Evolutionary conservation across 2,797 vertebrate species (phyloP).

Genomic region (Sitta carolinensis): DNA sequence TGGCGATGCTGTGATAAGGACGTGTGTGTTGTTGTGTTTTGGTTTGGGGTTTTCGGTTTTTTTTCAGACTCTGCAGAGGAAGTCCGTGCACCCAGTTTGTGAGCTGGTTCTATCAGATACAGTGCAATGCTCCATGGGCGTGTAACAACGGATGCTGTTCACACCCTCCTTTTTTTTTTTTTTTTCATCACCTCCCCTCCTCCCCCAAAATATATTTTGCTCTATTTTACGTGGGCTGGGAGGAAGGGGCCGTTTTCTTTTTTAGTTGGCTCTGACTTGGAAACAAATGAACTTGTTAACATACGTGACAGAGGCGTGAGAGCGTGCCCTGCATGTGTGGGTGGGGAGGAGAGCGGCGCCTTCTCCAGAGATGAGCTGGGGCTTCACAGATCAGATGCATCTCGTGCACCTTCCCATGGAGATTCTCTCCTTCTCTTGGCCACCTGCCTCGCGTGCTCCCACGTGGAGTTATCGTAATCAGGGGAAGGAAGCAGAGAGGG

Average conservation of each 20-base stretch:
- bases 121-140: constrained; percentile 38
- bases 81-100: constrained; percentile 19
- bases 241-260: constrained; percentile 52
- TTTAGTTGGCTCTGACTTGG: constrained; percentile 39
- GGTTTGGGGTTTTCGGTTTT: constrained; percentile 12
- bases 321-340: constrained; percentile 10
- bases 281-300: constrained; percentile 47
- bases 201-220: constrained; percentile 40
- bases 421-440: neutral
- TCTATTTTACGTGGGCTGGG: constrained; percentile 19
- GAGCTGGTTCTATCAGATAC: constrained; percentile 50
- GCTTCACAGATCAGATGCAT: neutral
- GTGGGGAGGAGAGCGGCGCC: constrained; percentile 1
- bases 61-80: constrained; percentile 36
- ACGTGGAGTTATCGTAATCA: neutral
- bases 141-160: constrained; percentile 66
- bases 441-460: neutral
- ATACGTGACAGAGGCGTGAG: constrained; percentile 54
- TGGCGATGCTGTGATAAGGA: constrained; percentile 22
- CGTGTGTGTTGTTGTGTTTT: constrained; percentile 26
- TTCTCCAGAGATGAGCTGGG: constrained; percentile 52
- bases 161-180: constrained; percentile 50
- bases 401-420: neutral
- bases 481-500: neutral
- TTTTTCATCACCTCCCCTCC: constrained; percentile 42